phyloP scores from a whole-genome alignment of 2,888 invertebrate genomes.

The Lasioglossum leucozonium region DNA sequence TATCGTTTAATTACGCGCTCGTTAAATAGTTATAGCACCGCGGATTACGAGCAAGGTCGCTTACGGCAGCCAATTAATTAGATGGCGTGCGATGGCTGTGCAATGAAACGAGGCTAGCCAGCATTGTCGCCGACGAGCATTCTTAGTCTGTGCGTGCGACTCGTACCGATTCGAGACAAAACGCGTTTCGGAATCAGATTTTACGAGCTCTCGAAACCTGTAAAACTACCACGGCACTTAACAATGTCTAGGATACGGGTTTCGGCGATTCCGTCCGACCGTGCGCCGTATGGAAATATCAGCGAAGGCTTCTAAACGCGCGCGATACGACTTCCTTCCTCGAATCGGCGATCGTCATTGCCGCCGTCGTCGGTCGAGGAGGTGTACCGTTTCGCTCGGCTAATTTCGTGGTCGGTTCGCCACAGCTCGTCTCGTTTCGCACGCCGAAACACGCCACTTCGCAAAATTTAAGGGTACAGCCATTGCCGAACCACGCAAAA shows the following conservation, averaged over 20 bases:
- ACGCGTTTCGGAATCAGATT: too few relatives aligned
- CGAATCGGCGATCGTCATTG: constrained; percentile 29
- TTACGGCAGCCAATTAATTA: neutral
- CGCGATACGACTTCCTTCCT: constrained; percentile 56
- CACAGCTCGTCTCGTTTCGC: neutral
- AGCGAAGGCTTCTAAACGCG: constrained; percentile 39
- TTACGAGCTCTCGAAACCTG: too few relatives aligned
- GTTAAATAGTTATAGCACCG: neutral
- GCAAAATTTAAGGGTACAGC: too few relatives aligned
- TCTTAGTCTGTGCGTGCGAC: too few relatives aligned
- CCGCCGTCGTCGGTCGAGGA: neutral
- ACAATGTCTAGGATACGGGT: neutral
- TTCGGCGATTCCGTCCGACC: neutral
- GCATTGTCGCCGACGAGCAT: neutral
- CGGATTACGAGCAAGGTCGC: neutral
- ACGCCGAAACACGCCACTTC: neutral
- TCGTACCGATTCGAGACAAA: too few relatives aligned
- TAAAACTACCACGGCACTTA: too few relatives aligned
- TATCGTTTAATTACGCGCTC: neutral
- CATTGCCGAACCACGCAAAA: too few relatives aligned
- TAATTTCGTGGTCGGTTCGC: constrained; percentile 58
- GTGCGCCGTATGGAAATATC: constrained; percentile 32
- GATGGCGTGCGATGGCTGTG: neutral
- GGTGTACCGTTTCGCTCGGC: constrained; percentile 65
- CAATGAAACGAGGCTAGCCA: neutral